Conservation (phyloP, 1,140 invertebrate genomes). For the Lucilia cuprina region DNA sequence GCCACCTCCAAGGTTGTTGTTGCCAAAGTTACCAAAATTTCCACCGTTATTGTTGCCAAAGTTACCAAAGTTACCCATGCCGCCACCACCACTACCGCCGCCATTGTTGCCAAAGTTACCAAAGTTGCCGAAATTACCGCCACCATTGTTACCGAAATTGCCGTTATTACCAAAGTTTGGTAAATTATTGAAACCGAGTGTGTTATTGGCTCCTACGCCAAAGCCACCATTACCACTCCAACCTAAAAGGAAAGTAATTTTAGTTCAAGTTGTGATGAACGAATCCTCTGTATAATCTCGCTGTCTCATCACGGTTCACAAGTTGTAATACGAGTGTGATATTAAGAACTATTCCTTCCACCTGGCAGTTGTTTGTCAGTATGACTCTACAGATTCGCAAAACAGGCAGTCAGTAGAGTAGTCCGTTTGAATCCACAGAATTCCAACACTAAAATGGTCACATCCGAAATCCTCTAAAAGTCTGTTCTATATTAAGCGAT, state of each 20-base stretch:
- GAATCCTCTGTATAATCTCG: no score
- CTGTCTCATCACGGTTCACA: no score
- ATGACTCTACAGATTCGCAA: no score
- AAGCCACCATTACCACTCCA: constrained; percentile 56
- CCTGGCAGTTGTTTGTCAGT: no score
- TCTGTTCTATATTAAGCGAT: no score
- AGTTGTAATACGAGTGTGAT: no score
- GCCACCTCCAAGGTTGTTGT: constrained; percentile 27
- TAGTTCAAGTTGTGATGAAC: no score
- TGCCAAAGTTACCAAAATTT: constrained; percentile 21
- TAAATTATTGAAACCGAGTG: constrained; percentile 57
- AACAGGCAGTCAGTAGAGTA: no score
- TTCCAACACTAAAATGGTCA: no score
- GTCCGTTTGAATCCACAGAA: no score
- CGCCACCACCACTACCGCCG: constrained; percentile 5
- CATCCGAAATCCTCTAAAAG: no score
- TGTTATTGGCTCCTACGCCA: constrained; percentile 55
- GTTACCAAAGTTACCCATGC: constrained; percentile 28
- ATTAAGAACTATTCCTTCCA: no score
- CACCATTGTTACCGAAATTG: constrained; percentile 52
- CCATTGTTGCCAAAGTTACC: constrained; percentile 12
- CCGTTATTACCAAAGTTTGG: constrained; percentile 57
- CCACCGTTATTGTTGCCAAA: constrained; percentile 30
- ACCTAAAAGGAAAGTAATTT: constrained; percentile 43
- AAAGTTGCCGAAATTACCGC: constrained; percentile 11